Base-by-base conservation (phyloP, 2,113 vertebrate species). In the Proterorhinus semilunaris region DNA sequence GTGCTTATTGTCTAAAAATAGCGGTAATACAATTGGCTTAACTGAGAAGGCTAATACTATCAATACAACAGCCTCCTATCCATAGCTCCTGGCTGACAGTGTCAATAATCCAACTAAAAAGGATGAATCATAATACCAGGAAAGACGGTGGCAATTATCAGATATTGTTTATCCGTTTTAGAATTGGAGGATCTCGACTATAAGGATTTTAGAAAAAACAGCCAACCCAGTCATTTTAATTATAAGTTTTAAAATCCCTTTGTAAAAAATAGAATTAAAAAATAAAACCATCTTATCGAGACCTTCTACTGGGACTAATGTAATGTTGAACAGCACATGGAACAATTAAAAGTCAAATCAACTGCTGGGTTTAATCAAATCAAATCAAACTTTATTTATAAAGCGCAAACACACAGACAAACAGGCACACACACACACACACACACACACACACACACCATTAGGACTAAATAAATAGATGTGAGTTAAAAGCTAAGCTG, bases 1-100 rank as follows among this genome's bases (percentile, higher is more conserved):
- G 75, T 82, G 83, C 72, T 68, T 86, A 87, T 62, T 68, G 67
- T 76, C 88, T 90, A 90, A 76, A 90, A 86, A 92, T 86, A 91
- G 75, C 73, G 59, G 73, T 83, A 74, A 86, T 81, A 83, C 74
- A 78, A 86, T 71, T 81, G 72, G 75, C 80, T 77, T 81, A 87
- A 68, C 74, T 64, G 58, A 15, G 46, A 68, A 2, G 49, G 67
- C 47, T 50, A 59, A 69, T 66, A 42, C 46, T 16, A 77, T 72
- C 44, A n/a, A 54, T 66, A 70, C 84, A 61, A 69, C 61, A 54
- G 45, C 12, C 55, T 55, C 10, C 59, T 52, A 43, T 70, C 62
- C 54, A 59, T 69, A 57, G 48, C 54, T 55, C 16, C 69, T 62
- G 7, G 77, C 65, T 69, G 61, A 44, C n/a, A 10, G 43, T 42